These are phyloP conservation scores for Takifugu bimaculatus DNA, from an alignment of 2,113 vertebrate genomes.

Conservation along the genomic window DNA sequence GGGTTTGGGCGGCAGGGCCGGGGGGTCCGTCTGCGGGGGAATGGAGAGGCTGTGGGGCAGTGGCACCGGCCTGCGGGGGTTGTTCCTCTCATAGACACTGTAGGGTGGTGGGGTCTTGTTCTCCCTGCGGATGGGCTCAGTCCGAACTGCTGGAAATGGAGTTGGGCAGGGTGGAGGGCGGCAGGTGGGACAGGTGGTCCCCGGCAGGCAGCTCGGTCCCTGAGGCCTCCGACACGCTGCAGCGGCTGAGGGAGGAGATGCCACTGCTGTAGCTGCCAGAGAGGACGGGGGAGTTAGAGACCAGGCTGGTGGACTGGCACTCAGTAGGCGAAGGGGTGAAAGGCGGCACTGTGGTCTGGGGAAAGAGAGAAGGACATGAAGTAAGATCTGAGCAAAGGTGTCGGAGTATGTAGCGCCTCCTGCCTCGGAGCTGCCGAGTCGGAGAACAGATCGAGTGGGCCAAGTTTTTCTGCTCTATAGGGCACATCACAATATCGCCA, in stretches of 20 bases:
- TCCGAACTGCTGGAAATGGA: conserved; percentile 78
- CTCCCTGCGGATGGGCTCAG: conserved; percentile 85
- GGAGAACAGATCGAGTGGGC: conserved; percentile 41
- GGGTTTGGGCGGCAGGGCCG: conserved; percentile 92
- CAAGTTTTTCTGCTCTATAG: conserved; percentile 44
- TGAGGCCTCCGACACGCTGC: conserved; percentile 91
- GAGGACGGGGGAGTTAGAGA: conserved; percentile 87
- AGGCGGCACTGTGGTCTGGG: conserved; percentile 81
- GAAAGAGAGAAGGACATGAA: not conserved
- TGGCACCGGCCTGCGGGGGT: conserved; percentile 84
- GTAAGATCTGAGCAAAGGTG: no score
- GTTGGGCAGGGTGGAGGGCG: conserved; percentile 69
- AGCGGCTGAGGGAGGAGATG: conserved; percentile 95
- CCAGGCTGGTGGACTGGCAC: conserved; percentile 85
- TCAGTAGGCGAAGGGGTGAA: conserved; percentile 94
- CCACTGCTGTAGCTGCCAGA: conserved; percentile 97
- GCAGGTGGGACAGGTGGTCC: conserved; percentile 69
- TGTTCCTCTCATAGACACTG: conserved; percentile 89
- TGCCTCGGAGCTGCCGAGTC: not conserved
- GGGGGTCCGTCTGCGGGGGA: conserved; percentile 79
- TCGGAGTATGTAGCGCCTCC: no score
- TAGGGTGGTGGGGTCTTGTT: conserved; percentile 95
- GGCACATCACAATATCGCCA: conserved; percentile 48
- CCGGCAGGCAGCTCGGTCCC: conserved; percentile 82
- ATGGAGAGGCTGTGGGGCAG: conserved; percentile 93